Conservation (phyloP, 2,888 invertebrate genomes). For the Trichopria drosophilae region DNA sequence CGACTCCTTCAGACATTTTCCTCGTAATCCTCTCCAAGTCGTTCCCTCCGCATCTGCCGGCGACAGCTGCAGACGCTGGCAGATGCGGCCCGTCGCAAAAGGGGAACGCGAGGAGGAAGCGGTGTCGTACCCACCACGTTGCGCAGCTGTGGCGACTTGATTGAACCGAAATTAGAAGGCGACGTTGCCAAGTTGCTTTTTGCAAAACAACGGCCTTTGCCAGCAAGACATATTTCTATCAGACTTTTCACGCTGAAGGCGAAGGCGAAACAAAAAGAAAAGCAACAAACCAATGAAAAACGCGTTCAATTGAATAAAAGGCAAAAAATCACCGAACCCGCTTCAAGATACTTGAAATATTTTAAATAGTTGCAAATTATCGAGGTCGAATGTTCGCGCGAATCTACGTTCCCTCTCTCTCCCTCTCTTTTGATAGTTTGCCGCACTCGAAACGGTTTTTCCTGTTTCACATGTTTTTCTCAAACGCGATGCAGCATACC, state of each 20-base stretch:
- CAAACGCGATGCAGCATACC: too few relatives aligned
- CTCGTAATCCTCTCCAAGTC: slow-evolving; percentile 26
- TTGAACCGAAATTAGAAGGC: too few relatives aligned
- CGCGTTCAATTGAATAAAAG: neutral
- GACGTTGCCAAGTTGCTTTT: slow-evolving; percentile 11
- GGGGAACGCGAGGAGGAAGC: slow-evolving; percentile 38
- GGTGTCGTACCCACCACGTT: slow-evolving; percentile 18
- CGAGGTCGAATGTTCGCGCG: too few relatives aligned
- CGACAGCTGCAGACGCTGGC: slow-evolving; percentile 45
- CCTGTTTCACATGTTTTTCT: too few relatives aligned
- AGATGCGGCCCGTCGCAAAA: slow-evolving; percentile 45
- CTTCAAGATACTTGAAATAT: too few relatives aligned
- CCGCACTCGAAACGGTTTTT: too few relatives aligned
- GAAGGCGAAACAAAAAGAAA: too few relatives aligned
- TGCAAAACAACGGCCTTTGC: slow-evolving; percentile 6
- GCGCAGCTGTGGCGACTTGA: too few relatives aligned
- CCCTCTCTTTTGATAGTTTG: too few relatives aligned
- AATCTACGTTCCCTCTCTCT: too few relatives aligned
- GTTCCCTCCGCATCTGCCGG: slow-evolving; percentile 42
- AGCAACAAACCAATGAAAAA: neutral
- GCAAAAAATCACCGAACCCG: too few relatives aligned
- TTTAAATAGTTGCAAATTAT: too few relatives aligned
- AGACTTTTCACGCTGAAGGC: neutral
- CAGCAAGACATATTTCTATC: neutral
- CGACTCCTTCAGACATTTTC: neutral